Evolutionary conservation across 2,888 invertebrate species (phyloP).

Genomic region (Pyralis farinalis): DNA sequence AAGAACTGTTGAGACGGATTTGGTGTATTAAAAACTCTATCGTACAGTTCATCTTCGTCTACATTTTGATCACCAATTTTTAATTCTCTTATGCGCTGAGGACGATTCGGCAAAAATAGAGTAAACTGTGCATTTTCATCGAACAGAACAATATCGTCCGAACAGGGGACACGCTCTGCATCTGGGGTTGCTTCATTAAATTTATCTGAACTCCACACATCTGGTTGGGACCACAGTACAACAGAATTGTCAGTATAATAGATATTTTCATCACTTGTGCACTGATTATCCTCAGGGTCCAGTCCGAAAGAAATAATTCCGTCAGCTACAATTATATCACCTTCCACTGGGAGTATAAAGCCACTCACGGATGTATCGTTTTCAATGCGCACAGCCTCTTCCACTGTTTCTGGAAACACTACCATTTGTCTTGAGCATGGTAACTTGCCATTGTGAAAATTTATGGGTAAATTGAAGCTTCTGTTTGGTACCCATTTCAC

Average conservation of each 20-base stretch:
- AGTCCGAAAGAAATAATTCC: constrained; percentile 45
- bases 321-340: constrained; percentile 53
- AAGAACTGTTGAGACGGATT: neutral
- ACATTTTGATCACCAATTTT: constrained; percentile 29
- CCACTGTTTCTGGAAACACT: constrained; percentile 51
- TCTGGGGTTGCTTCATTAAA: constrained; percentile 74
- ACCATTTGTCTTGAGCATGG: constrained; percentile 66
- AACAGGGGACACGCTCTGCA: constrained; percentile 69
- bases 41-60: constrained; percentile 15
- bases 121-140: constrained; percentile 44
- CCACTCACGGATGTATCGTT: constrained; percentile 40
- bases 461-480: constrained; percentile 53
- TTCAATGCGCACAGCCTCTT: constrained; percentile 42
- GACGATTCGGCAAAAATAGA: constrained; percentile 40
- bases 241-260: constrained; percentile 48
- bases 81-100: constrained; percentile 39
- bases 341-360: constrained; percentile 59
- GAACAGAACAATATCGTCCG: constrained; percentile 62
- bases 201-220: constrained; percentile 61
- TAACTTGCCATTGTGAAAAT: constrained; percentile 51
- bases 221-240: constrained; percentile 57
- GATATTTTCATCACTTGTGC: constrained; percentile 38
- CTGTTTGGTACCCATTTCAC: constrained; percentile 63
- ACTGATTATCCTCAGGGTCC: constrained; percentile 38
- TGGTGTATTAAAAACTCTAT: neutral